These are phyloP conservation scores for Anas capensis DNA, from an alignment of 2,797 vertebrate species.

Conservation along the genomic window DNA sequence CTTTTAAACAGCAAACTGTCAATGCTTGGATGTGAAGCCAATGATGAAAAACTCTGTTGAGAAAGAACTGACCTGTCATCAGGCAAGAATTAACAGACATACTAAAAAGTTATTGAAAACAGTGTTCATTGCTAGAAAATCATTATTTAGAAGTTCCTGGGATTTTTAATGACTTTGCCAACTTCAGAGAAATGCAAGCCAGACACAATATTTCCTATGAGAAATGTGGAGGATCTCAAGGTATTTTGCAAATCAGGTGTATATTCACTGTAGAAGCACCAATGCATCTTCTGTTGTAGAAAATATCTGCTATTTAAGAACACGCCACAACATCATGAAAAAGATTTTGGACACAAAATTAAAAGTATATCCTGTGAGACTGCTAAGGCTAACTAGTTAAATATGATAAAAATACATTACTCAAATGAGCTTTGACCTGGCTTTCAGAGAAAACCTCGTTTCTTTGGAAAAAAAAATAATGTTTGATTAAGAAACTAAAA, in stretches of 20 bases:
- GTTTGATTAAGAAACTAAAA: neutral
- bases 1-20: neutral
- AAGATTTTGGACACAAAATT: neutral
- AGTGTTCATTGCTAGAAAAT: conserved; percentile 8
- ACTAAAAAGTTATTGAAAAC: conserved; percentile 11
- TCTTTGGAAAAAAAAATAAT: neutral
- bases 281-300: neutral
- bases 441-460: neutral
- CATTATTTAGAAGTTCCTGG: neutral
- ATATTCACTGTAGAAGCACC: neutral
- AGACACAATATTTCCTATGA: neutral
- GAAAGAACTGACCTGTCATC: conserved; percentile 8
- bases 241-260: neutral
- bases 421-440: neutral
- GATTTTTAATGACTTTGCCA: conserved; percentile 14
- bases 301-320: conserved; percentile 12
- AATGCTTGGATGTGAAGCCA: neutral
- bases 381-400: neutral
- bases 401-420: neutral
- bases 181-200: neutral
- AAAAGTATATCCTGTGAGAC: neutral
- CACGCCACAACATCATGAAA: neutral
- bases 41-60: neutral
- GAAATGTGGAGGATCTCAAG: neutral
- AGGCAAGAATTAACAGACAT: neutral